Evolutionary conservation across 2,797 vertebrate species (phyloP).

Genomic region (Onychomys leucogaster): DNA sequence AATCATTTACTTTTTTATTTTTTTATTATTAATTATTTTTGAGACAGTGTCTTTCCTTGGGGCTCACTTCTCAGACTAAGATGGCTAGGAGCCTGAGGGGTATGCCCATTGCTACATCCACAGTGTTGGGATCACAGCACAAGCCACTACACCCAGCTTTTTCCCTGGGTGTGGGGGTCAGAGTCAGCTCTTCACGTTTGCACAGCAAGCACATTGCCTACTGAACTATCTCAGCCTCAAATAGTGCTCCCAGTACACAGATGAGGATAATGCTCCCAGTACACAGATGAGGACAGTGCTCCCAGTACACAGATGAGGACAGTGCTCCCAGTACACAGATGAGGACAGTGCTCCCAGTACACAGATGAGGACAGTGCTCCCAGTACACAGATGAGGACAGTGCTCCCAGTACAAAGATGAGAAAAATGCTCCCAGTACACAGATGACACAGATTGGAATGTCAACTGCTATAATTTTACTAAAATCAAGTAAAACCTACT

Average conservation of each 20-base stretch:
- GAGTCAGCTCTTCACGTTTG: not conserved
- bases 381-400: conserved; percentile 31
- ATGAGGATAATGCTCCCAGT: conserved; percentile 1
- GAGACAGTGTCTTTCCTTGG: not conserved
- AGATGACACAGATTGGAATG: conserved; percentile 31
- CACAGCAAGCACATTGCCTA: not conserved
- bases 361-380: conserved; percentile 3
- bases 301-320: conserved; percentile 25
- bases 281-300: conserved; percentile 12
- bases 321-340: conserved; percentile 12
- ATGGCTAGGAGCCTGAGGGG: not conserved
- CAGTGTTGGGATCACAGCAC: not conserved
- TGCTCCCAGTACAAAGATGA: conserved; percentile 31
- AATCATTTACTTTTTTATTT: not conserved
- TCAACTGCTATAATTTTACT: conserved; percentile 48
- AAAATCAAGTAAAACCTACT: conserved; percentile 17
- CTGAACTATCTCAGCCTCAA: not conserved
- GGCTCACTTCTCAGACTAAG: not conserved
- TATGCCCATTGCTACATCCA: not conserved
- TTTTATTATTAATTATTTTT: not conserved
- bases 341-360: conserved; percentile 3
- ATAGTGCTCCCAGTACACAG: conserved; percentile 14
- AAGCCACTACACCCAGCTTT: not conserved
- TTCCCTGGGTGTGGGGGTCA: not conserved
- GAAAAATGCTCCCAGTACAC: not conserved